Evolutionary conservation across 1,140 invertebrate species (phyloP).

Genomic region (Lepidurus packardi): DNA sequence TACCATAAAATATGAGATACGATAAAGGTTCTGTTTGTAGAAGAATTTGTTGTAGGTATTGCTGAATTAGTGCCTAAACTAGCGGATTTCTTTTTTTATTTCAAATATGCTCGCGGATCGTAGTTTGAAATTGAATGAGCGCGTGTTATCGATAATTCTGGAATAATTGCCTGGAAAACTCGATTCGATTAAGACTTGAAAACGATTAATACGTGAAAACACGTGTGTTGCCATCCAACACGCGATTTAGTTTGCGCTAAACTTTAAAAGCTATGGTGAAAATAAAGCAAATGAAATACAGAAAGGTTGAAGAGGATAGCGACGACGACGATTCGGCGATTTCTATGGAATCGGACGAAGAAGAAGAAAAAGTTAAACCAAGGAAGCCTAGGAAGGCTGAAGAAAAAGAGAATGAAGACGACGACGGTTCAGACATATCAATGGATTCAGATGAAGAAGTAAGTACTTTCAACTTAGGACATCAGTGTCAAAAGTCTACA

Average conservation of each 20-base stretch:
- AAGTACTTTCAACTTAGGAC: background rate
- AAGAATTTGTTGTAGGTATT: too few species aligned
- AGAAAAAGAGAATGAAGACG: slow-evolving; percentile 24
- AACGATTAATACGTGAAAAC: too few species aligned
- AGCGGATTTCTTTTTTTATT: too few species aligned
- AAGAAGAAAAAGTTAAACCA: background rate
- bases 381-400: slow-evolving; percentile 24
- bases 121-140: too few species aligned
- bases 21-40: too few species aligned
- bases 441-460: slow-evolving; percentile 34
- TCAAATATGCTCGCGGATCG: too few species aligned
- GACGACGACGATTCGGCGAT: slow-evolving; percentile 28
- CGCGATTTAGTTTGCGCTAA: background rate
- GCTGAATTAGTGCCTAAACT: too few species aligned
- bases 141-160: too few species aligned
- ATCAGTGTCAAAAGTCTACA: background rate
- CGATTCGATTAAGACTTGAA: too few species aligned
- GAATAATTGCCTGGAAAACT: too few species aligned
- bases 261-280: background rate
- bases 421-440: slow-evolving; percentile 30
- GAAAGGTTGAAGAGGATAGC: background rate
- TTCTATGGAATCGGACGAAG: slow-evolving; percentile 32
- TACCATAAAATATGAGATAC: too few species aligned
- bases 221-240: background rate
- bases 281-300: background rate